Percentiles rank a stretch among this genome's conserved stretches.
Conservation (phyloP, 2,888 invertebrate genomes). For the Heliconius cydno region DNA sequence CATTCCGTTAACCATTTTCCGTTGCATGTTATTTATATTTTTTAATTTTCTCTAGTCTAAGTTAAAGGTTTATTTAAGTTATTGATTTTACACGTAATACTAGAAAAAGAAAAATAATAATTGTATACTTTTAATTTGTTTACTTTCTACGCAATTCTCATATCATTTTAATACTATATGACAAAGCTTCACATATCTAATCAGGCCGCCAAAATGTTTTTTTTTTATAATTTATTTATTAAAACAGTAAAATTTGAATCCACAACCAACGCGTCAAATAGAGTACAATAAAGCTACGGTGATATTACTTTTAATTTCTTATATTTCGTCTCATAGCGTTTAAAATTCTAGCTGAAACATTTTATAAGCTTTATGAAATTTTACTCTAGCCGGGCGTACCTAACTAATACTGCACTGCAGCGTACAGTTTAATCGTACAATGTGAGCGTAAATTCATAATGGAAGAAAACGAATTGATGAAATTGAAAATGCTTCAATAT, state of each 20-base stretch:
- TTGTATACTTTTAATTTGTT: neutral
- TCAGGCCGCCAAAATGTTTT: too few species aligned
- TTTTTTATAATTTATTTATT: too few species aligned
- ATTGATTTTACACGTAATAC: neutral
- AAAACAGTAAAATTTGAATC: neutral
- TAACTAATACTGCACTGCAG: slow-evolving; percentile 12
- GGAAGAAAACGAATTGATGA: slow-evolving; percentile 7
- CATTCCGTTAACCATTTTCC: too few species aligned
- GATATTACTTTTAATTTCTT: slow-evolving; percentile 1
- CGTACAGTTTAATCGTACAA: slow-evolving; percentile 4
- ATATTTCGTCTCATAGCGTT: neutral
- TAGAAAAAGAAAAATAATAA: neutral
- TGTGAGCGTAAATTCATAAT: slow-evolving; percentile 13
- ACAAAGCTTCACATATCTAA: too few species aligned
- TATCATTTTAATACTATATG: too few species aligned
- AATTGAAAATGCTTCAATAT: neutral
- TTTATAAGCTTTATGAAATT: slow-evolving; percentile 22
- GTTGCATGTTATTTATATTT: too few species aligned
- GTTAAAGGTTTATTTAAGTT: neutral
- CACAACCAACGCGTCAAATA: neutral
- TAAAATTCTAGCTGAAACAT: neutral
- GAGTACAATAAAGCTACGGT: neutral
- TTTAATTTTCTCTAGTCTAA: neutral
- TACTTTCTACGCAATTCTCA: neutral
- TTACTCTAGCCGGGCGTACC: slow-evolving; percentile 1